Evolutionary conservation across 1,140 invertebrate genomes (phyloP).

Genomic region (Hesperophylax magnus): DNA sequence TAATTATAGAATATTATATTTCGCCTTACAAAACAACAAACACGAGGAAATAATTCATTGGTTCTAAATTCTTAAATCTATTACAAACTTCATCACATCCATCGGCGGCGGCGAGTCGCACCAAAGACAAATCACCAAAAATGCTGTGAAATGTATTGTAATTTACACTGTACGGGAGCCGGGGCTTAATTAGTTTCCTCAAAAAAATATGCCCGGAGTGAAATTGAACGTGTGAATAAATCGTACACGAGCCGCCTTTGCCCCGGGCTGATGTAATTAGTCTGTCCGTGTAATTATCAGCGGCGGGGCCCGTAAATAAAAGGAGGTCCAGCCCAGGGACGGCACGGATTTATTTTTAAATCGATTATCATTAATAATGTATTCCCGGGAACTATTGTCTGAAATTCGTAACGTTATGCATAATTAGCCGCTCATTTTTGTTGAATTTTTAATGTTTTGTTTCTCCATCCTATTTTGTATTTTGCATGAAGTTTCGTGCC

Average conservation of each 20-base stretch:
- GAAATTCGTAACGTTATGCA: conserved; percentile 31
- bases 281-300: conserved; percentile 44
- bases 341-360: conserved; percentile 42
- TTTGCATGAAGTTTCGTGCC: neutral
- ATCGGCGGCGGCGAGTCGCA: neutral
- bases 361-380: conserved; percentile 38
- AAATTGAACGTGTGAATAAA: conserved; percentile 41
- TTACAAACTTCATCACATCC: conserved; percentile 40
- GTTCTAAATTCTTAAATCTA: conserved; percentile 38
- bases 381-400: conserved; percentile 37
- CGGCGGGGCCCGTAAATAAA: conserved; percentile 37
- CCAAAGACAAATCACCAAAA: conserved; percentile 41
- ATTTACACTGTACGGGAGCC: conserved; percentile 54
- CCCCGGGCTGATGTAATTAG: conserved; percentile 40
- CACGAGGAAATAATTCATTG: conserved; percentile 11
- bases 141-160: conserved; percentile 42
- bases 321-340: conserved; percentile 28
- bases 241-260: conserved; percentile 37
- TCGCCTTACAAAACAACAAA: neutral
- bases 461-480: neutral
- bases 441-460: neutral
- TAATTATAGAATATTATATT: no score
- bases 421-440: conserved; percentile 30
- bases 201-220: conserved; percentile 39
- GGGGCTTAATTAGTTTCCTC: conserved; percentile 53